Conservation (phyloP, 2,113 vertebrate species). For the Lampris incognitus region DNA sequence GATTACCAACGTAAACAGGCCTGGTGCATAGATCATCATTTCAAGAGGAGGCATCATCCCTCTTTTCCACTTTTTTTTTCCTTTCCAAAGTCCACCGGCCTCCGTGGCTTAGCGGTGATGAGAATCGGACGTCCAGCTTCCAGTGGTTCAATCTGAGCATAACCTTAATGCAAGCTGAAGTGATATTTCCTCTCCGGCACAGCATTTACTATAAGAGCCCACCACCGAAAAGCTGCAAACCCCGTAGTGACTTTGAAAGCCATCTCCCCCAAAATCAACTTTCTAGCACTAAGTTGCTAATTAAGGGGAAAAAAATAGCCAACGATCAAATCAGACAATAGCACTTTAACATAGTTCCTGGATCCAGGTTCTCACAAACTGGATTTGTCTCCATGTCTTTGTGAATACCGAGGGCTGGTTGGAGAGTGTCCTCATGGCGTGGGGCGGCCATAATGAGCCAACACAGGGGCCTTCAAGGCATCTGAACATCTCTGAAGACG, state of each 20-base stretch:
- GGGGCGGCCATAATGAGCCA: no score
- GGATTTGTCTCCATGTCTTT: no score
- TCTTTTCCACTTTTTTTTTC: slow-evolving; percentile 59
- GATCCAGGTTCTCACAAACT: no score
- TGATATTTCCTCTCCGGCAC: slow-evolving; percentile 45
- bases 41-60: slow-evolving; percentile 59
- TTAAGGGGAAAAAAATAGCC: background rate
- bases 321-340: background rate
- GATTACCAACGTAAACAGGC: slow-evolving; percentile 76
- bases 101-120: slow-evolving; percentile 72
- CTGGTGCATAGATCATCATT: slow-evolving; percentile 67
- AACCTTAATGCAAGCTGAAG: slow-evolving; percentile 44
- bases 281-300: no score
- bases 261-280: no score
- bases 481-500: no score
- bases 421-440: no score
- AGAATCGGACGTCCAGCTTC: slow-evolving; percentile 72
- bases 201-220: slow-evolving; percentile 11
- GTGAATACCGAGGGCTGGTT: no score
- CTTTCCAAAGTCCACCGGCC: slow-evolving; percentile 56
- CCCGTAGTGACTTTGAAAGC: no score
- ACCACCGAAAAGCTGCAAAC: slow-evolving; percentile 17
- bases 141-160: slow-evolving; percentile 62
- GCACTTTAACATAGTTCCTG: no score
- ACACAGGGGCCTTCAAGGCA: no score